These are phyloP conservation scores for Calephelis perditalis DNA, from an alignment of 2,888 invertebrate species.

Conservation along the genomic window DNA sequence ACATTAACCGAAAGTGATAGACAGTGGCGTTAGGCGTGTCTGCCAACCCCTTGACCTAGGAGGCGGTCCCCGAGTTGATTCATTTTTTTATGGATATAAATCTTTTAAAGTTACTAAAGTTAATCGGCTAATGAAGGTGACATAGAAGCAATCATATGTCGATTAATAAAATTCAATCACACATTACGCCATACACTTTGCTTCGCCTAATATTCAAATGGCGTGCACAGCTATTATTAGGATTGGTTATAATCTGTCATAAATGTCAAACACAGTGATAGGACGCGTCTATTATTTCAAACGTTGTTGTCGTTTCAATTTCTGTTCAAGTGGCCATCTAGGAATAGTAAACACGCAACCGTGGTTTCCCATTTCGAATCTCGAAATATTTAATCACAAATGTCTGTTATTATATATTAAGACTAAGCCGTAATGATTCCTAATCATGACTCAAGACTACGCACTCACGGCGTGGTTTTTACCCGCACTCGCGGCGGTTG, in stretches of 20 bases:
- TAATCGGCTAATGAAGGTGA: conserved; percentile 24
- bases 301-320: conserved; percentile 61
- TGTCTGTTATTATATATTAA: neutral
- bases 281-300: conserved; percentile 55
- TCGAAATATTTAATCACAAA: conserved; percentile 7
- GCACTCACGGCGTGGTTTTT: no score
- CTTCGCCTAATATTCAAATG: conserved; percentile 68
- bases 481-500: no score
- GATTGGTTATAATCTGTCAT: conserved; percentile 69
- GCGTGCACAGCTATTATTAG: conserved; percentile 66
- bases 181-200: conserved; percentile 49
- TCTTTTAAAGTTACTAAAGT: neutral
- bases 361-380: conserved; percentile 38
- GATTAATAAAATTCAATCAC: conserved; percentile 60
- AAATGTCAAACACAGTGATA: conserved; percentile 64
- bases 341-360: conserved; percentile 60
- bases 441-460: neutral
- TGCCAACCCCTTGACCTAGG: no score
- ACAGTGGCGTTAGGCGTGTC: no score
- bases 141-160: conserved; percentile 54
- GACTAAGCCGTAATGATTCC: neutral
- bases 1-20: no score
- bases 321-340: conserved; percentile 54
- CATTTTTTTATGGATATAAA: no score
- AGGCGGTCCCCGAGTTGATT: no score